Base-by-base conservation (phyloP, 2,113 vertebrate species). In the Opisthocomus hoazin region DNA sequence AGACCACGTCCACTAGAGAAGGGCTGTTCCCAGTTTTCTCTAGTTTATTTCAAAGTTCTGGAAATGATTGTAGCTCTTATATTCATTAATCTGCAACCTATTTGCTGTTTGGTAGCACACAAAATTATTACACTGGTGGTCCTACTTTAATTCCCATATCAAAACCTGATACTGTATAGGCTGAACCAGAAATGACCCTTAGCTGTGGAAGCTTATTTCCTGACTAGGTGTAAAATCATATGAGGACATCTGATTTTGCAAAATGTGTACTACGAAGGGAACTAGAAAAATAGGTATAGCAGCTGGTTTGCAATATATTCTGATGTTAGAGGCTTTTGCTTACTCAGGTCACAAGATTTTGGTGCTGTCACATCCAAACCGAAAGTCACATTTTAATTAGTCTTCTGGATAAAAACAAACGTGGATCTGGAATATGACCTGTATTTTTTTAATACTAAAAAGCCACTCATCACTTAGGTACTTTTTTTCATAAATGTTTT, bases 391-490 rank as follows among this genome's bases (percentile, higher is more conserved):
- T 76, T 88, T 74, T 88, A 89, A 27, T 36, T 84, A 88, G 30
- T 43, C 19, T 75, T 74, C 45, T 54, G 19, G 6, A 53, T 61
- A 70, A 94, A 95, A 51, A 3, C 10, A 78, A 84, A 66, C 58
- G 6, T 19, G 3, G 4, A 61, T 66, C 45, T 53, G 9, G 9
- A 80, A 74, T 57, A 24, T 5, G 77, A 63, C 3, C 11, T 61
- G 16, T 34, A 16, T 37, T 64, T 37, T 64, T 66, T 75, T 34
- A 75, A 56, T 29, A 53, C 6, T 34, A 69, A 66, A 91, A 69
- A 60, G 1, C 2, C 18, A 41, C 17, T 58, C 5, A 36, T 34
- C 26, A 23, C 11, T 79, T 76, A 5, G 0, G 1, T 11, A 73
- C 5, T 1, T 50, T 58, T 81, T 84, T 85, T 68, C 1, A 66